phyloP scores from a whole-genome alignment of 2,888 invertebrate genomes.

The Drosophila robusta region DNA sequence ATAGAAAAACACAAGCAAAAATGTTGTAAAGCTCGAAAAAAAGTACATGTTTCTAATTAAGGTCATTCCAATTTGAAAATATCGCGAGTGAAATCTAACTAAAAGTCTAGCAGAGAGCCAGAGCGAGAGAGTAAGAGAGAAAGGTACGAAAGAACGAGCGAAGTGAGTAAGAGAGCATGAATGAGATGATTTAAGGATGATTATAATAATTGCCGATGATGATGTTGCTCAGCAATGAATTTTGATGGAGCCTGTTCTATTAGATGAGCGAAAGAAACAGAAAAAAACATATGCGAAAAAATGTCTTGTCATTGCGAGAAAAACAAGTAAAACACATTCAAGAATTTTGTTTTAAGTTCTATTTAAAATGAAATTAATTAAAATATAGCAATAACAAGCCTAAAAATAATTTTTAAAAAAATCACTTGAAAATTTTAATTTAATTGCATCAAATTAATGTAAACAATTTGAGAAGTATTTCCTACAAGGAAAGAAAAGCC shows the following conservation, averaged over 20 bases:
- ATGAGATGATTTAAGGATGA: conserved; percentile 44
- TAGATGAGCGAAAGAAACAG: conserved; percentile 20
- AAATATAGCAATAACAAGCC: conserved; percentile 44
- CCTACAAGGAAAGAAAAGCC: conserved; percentile 83
- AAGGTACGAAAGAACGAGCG: conserved; percentile 31
- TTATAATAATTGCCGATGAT: conserved; percentile 8
- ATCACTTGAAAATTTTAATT: conserved; percentile 39
- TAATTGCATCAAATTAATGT: conserved; percentile 48
- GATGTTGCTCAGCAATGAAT: conserved; percentile 17
- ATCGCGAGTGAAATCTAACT: conserved; percentile 76
- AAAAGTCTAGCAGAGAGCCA: conserved; percentile 45
- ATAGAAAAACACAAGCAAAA: conserved; percentile 38
- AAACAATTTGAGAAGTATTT: conserved; percentile 80
- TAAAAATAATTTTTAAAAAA: conserved; percentile 34
- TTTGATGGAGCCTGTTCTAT: conserved; percentile 19
- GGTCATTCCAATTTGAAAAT: conserved; percentile 80
- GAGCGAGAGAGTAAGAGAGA: conserved; percentile 26
- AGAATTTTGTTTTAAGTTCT: conserved; percentile 78
- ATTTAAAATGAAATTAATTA: conserved; percentile 71
- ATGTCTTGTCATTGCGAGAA: conserved; percentile 50
- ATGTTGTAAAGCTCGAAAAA: conserved; percentile 68
- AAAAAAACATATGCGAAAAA: conserved; percentile 28
- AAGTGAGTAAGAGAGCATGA: conserved; percentile 34
- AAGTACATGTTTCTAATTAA: conserved; percentile 80
- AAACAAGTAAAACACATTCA: conserved; percentile 76